A percentile compares a stretch with the other conserved stretches of the same genome.
Conservation (phyloP, 2,888 invertebrate genomes). For the Pomacea canaliculata region DNA sequence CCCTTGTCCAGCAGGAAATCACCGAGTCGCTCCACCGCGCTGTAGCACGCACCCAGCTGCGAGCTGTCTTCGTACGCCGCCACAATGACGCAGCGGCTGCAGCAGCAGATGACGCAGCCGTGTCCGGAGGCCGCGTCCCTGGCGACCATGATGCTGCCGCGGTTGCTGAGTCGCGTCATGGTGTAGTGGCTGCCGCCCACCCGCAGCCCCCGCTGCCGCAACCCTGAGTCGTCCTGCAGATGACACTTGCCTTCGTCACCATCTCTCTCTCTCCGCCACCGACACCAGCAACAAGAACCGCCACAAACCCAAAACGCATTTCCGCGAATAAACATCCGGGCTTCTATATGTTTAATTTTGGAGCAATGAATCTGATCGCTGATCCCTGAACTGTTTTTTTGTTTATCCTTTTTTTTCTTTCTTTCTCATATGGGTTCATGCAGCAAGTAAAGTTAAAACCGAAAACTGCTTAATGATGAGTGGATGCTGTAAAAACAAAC, state of each 20-base stretch:
- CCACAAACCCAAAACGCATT: too few relatives aligned
- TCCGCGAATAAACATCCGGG: too few relatives aligned
- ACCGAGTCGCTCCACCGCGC: neutral
- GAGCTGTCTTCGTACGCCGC: neutral
- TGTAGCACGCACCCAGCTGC: conserved; percentile 3
- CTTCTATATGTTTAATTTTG: too few relatives aligned
- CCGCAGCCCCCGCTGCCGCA: neutral
- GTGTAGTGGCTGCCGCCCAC: neutral
- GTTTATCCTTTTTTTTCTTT: too few relatives aligned
- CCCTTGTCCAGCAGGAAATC: neutral
- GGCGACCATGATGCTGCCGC: neutral
- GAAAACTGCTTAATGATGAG: too few relatives aligned
- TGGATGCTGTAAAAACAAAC: too few relatives aligned
- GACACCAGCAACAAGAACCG: too few relatives aligned
- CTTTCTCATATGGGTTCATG: too few relatives aligned
- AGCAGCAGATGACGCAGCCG: neutral
- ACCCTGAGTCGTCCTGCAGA: neutral
- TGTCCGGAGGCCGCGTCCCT: neutral
- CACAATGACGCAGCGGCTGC: neutral
- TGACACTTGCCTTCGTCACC: neutral
- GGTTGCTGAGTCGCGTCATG: conserved; percentile 1
- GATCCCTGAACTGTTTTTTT: too few relatives aligned
- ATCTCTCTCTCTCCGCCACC: neutral
- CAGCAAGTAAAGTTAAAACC: too few relatives aligned
- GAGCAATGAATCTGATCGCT: too few relatives aligned